These are phyloP conservation scores for Trichacis sp. DNA, from an alignment of 2,888 invertebrate species.

Conservation along the genomic window DNA sequence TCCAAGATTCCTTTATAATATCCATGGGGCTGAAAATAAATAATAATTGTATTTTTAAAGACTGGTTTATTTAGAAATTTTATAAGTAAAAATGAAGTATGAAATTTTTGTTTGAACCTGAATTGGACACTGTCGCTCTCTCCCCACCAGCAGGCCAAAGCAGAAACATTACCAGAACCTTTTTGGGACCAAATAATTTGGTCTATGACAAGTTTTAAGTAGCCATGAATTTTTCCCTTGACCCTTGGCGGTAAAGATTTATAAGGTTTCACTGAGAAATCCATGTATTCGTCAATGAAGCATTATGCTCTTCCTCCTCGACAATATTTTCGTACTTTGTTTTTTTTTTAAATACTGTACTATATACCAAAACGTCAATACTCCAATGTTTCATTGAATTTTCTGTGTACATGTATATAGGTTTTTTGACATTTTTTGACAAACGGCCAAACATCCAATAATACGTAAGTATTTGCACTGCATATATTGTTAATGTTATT, in stretches of 20 bases:
- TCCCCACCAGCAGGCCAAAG: slow-evolving; percentile 66
- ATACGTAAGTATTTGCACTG: too few species aligned
- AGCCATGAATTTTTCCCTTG: slow-evolving; percentile 63
- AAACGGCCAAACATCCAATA: too few species aligned
- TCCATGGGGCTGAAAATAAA: slow-evolving; percentile 56
- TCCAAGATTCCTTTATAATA: slow-evolving; percentile 44
- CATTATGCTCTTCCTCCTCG: too few species aligned
- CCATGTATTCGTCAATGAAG: slow-evolving; percentile 54
- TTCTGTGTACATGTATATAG: too few species aligned
- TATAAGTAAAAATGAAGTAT: too few species aligned
- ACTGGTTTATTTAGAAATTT: neutral
- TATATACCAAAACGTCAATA: too few species aligned
- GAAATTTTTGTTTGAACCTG: slow-evolving; percentile 48
- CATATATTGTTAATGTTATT: too few species aligned
- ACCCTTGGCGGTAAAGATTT: slow-evolving; percentile 65
- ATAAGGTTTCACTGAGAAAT: slow-evolving; percentile 48
- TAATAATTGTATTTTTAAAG: too few species aligned
- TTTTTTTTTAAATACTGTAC: too few species aligned
- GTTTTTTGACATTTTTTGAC: too few species aligned
- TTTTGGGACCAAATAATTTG: slow-evolving; percentile 61
- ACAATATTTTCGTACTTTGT: too few species aligned
- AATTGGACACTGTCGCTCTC: slow-evolving; percentile 60
- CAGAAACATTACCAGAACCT: slow-evolving; percentile 56
- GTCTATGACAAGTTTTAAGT: slow-evolving; percentile 59
- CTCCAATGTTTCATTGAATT: too few species aligned